These are phyloP conservation scores for Andrena trimmerana DNA, from an alignment of 2,888 invertebrate species.

Conservation along the genomic window DNA sequence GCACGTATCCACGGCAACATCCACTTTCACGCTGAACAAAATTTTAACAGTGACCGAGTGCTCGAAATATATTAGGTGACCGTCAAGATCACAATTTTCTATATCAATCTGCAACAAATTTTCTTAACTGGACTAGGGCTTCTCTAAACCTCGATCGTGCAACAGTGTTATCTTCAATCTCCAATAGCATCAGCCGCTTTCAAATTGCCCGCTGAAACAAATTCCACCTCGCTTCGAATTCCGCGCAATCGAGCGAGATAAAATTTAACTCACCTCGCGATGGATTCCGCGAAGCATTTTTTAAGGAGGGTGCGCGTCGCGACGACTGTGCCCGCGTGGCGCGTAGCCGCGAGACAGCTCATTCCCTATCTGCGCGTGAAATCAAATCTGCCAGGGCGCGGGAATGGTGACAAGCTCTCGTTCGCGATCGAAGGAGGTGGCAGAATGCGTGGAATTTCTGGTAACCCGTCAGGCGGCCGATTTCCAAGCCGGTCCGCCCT, in stretches of 20 bases:
- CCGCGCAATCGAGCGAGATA: too few relatives aligned
- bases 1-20: neutral
- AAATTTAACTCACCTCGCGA: slow-evolving; percentile 6
- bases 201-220: neutral
- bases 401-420: slow-evolving; percentile 68
- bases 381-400: slow-evolving; percentile 63
- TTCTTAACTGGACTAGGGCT: too few relatives aligned
- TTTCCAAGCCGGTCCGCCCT: slow-evolving; percentile 63
- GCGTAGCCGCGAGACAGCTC: slow-evolving; percentile 47
- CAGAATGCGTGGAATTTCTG: slow-evolving; percentile 74
- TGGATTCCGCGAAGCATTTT: slow-evolving; percentile 8
- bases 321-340: slow-evolving; percentile 6
- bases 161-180: too few relatives aligned
- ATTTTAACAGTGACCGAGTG: neutral
- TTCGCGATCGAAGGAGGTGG: slow-evolving; percentile 65
- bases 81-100: too few relatives aligned
- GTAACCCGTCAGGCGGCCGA: slow-evolving; percentile 69
- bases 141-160: too few relatives aligned
- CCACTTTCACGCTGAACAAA: neutral
- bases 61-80: neutral
- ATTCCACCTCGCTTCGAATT: slow-evolving; percentile 12
- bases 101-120: too few relatives aligned
- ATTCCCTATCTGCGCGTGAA: slow-evolving; percentile 57
- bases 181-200: too few relatives aligned
- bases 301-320: neutral